Conservation (phyloP, 2,888 invertebrate species). For the Hemicrepidius hirtus region DNA sequence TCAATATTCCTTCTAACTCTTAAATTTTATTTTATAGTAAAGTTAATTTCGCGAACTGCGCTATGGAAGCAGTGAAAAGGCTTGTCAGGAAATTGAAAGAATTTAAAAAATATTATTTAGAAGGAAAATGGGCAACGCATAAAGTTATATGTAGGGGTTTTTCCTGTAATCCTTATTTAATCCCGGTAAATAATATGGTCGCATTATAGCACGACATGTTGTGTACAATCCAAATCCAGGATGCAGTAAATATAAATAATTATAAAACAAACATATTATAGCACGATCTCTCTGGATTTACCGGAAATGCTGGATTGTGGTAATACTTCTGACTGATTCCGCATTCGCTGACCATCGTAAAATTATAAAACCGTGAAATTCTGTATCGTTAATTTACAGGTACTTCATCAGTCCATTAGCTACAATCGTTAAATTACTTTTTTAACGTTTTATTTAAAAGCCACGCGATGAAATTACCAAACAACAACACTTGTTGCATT, state of each 20-base stretch:
- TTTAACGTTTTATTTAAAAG: too few species aligned
- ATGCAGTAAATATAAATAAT: slow-evolving; percentile 26
- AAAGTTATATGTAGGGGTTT: background rate
- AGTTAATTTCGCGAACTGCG: slow-evolving; percentile 1
- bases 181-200: slow-evolving; percentile 31
- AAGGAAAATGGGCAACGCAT: background rate
- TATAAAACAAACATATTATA: slow-evolving; percentile 13
- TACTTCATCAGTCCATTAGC: slow-evolving; percentile 7
- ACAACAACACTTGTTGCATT: too few species aligned
- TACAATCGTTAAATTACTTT: too few species aligned
- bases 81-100: background rate
- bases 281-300: slow-evolving; percentile 3
- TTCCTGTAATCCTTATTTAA: slow-evolving; percentile 21
- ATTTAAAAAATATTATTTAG: background rate
- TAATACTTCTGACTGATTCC: background rate
- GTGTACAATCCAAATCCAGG: slow-evolving; percentile 36
- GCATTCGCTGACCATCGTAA: slow-evolving; percentile 1
- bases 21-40: slow-evolving; percentile 17
- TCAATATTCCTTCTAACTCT: slow-evolving; percentile 18
- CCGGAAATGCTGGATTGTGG: background rate
- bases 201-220: slow-evolving; percentile 32
- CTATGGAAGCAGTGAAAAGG: background rate
- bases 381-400: background rate
- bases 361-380: slow-evolving; percentile 9
- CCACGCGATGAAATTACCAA: too few species aligned